Evolutionary conservation across 2,113 vertebrate species (phyloP).

Genomic region (Malurus elegans): DNA sequence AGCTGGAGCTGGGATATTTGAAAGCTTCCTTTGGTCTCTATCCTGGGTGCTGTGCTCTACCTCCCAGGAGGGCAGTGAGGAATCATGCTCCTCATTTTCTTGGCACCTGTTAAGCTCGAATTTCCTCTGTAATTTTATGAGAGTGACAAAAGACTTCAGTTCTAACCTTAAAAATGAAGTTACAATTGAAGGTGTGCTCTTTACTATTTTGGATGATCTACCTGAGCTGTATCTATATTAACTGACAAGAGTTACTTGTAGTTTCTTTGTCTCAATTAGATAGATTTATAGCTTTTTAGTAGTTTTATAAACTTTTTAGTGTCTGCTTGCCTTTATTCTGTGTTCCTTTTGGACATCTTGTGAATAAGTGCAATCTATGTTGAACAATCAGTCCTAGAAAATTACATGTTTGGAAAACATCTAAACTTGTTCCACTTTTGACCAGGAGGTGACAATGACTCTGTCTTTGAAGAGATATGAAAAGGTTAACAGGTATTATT

Average conservation of each 20-base stretch:
- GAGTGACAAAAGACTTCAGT: background rate
- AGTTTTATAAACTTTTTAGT: background rate
- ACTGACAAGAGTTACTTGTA: background rate
- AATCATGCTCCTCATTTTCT: accelerated
- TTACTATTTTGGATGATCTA: background rate
- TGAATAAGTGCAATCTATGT: background rate
- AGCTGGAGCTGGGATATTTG: background rate
- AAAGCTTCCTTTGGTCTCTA: background rate
- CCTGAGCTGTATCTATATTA: background rate
- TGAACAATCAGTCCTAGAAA: background rate
- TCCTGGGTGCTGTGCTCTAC: background rate
- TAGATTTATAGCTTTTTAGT: background rate
- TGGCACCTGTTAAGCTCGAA: background rate
- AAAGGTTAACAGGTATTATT: background rate
- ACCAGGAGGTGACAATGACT: background rate
- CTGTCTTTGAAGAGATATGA: background rate
- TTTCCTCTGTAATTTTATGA: background rate
- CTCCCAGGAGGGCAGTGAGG: background rate
- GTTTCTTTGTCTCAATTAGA: background rate
- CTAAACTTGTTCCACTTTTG: background rate
- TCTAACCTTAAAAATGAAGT: background rate
- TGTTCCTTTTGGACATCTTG: background rate
- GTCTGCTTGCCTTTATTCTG: background rate
- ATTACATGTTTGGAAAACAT: background rate
- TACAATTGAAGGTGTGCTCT: background rate